Base-by-base conservation (phyloP, 2,888 invertebrate genomes). In the Drosophila subquinaria region DNA sequence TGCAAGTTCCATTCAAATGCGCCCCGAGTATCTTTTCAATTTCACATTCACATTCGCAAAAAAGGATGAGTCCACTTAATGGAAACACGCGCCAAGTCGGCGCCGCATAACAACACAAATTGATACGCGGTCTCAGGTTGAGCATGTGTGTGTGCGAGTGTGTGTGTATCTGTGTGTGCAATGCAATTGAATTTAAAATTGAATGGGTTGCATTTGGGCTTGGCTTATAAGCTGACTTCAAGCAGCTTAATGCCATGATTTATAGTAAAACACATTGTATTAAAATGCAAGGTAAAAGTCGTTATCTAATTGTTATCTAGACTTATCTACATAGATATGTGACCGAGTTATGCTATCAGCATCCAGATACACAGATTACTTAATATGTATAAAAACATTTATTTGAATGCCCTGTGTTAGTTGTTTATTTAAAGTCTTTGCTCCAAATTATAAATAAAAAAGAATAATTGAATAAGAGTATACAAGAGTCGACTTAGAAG, bases 71-170 rank as follows among this genome's bases (percentile, higher is more conserved):
- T 60, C 84, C 87, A 85, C 84, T 85, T 85, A 80, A 80, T 82
- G 80, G 77, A 82, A 83, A 83, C 89, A 89, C 88, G 87, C 73
- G 84, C 72, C 81, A 76, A 75, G 81, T 76, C 86, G 79, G 74
- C 78, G 71, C 73, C 71, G 74, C 56, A 55, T 53, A 62, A 63
- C 36, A 38, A 11, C 36, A 47, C 73, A 73, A 84, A 89, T 88
- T 86, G 84, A 88, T 84, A 79, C 77, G 88, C 83, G 87, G 77
- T 81, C 90, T 81, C 79, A 66, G 69, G 60, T 65, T 48, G 45
- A 10, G 11, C 3, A 11, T 2, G 8, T 17, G 56, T 9, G 9
- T 48, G 33, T 43, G 42, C 1, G 17, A 20, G 38, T 53, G 53
- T 62, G 59, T 59, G 17, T 43, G 9, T 50, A 17, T 10, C 13